Base-by-base conservation (phyloP, 2,888 invertebrate species). In the Lasioglossum leucozonium region DNA sequence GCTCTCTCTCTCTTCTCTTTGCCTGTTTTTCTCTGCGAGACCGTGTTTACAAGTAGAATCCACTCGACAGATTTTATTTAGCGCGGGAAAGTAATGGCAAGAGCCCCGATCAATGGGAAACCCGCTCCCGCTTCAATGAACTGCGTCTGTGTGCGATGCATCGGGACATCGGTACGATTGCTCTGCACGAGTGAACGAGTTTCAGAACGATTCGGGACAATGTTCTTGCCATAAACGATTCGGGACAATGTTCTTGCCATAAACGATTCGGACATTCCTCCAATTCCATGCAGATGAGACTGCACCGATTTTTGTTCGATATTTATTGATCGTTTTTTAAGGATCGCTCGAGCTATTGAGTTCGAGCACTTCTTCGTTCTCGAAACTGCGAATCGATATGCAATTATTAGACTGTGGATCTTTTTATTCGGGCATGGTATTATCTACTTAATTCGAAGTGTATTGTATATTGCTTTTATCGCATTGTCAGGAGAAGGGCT, bases 51-150 rank as follows among this genome's bases (percentile, higher is more conserved):
- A 71, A 71, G 42, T 42, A 26, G 71, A 4, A n/a, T 8, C 40
- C 71, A 26, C 71, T 71, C 42, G 40, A 42, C 40, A 22, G 42
- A 71, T 26, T 71, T 42, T 71, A 71, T 71, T 42, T 71, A 42
- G 26, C 71, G 26, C 42, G 16, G 26, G 26, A 26, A 42, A 71
- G 42, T 71, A 71, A 71, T 42, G 42, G 16, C n/a, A 71, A 22
- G 42, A 42, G 26, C 8, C 40, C 18, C 1, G 65, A 65, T 65
- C 34, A 65, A 65, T 65, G 65, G 34, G 18, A 65, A 62, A 30
- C 30, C 30, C 26, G 65, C 18, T 34, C 34, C 8, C 16, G 30
- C 34, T 18, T 65, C 65, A 10, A 65, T 65, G 65, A 65, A 18
- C 34, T 65, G 30, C 65, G 8, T 34, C 18, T 65, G 34, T 3